Evolutionary conservation across 2,797 vertebrate species (phyloP).

Genomic region (Oryzias dopingdopingensis): DNA sequence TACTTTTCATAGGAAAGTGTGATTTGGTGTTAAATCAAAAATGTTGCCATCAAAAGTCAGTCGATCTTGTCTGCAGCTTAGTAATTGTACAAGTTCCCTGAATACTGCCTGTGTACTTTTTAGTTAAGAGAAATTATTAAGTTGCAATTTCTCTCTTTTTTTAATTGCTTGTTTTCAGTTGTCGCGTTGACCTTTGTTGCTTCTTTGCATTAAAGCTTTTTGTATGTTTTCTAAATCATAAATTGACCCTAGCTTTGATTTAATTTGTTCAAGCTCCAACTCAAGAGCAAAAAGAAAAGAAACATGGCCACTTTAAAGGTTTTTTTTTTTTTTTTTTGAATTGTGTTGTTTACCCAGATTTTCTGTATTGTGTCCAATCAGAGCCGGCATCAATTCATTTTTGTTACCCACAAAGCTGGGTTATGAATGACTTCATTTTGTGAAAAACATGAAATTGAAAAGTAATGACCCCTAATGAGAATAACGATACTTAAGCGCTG

Average conservation of each 20-base stretch:
- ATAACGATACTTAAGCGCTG: conserved; percentile 81
- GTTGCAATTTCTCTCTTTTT: conserved; percentile 73
- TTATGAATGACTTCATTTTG: conserved; percentile 66
- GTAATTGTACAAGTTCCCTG: conserved; percentile 70
- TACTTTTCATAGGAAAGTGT: conserved; percentile 68
- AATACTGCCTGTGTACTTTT: conserved; percentile 66
- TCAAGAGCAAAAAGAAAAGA: conserved; percentile 41
- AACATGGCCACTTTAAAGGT: conserved; percentile 83
- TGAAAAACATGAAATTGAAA: conserved; percentile 60
- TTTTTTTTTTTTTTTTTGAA: conserved; percentile 76
- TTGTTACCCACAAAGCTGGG: conserved; percentile 69
- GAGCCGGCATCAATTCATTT: conserved; percentile 77
- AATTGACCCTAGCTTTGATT: conserved; percentile 94
- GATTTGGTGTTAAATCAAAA: conserved; percentile 73
- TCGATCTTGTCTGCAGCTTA: conserved; percentile 72
- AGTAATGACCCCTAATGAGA: conserved; percentile 59
- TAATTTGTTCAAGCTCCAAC: conserved; percentile 77
- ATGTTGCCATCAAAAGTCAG: conserved; percentile 69
- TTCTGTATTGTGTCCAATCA: conserved; percentile 37
- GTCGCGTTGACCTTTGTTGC: conserved; percentile 86
- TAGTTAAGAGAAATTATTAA: conserved; percentile 72
- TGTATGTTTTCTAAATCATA: conserved; percentile 88
- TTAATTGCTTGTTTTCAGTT: conserved; percentile 82
- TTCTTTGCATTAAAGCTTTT: conserved; percentile 83
- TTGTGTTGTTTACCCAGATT: conserved; percentile 73